Evolutionary conservation across 2,888 invertebrate genomes (phyloP), one percentile per base, ranked within the genome.

Genomic region (Drosophila demipolita): DNA sequence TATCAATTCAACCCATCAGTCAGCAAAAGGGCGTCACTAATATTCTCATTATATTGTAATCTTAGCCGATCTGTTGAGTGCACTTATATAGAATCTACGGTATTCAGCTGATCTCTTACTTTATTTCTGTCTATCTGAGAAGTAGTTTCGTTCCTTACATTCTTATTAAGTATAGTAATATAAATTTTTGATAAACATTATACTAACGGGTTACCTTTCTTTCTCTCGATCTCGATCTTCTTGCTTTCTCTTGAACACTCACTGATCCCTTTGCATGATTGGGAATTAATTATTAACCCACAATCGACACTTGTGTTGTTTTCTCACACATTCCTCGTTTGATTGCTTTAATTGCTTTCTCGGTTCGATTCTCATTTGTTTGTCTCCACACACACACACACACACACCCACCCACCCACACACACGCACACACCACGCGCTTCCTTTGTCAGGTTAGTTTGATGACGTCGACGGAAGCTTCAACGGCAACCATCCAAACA

Each of bases 391-490:
- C 49, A 66, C 66, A 23, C 45, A 54, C 55, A 68, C 38, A 54
- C 50, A 40, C 53, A 62, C 52, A n/a, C n/a, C n/a, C n/a, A 45
- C 40, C 42, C 36, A 42, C 49, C 45, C 53, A 35, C 54, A 59
- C 60, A 61, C 68, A 53, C 72, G 75, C 67, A 73, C 73, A 71
- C n/a, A 79, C 84, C 81, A 80, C 82, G 75, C 84, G 90, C 91
- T 91, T 91, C 85, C 90, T 92, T 91, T 91, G 91, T 92, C 91
- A 91, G 91, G 91, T 92, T 91, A 91, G 91, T 92, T 91, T 86
- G 92, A 91, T 90, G 91, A 92, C 90, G 92, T 90, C 92, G 91
- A 92, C 91, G 75, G 78, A 80, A 83, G 80, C 82, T 90, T 89
- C 72, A 72, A 81, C 85, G 73, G 73, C 82, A 82, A 72, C 87